Evolutionary conservation across 2,113 vertebrate genomes (phyloP).

Genomic region (Orycteropus afer): DNA sequence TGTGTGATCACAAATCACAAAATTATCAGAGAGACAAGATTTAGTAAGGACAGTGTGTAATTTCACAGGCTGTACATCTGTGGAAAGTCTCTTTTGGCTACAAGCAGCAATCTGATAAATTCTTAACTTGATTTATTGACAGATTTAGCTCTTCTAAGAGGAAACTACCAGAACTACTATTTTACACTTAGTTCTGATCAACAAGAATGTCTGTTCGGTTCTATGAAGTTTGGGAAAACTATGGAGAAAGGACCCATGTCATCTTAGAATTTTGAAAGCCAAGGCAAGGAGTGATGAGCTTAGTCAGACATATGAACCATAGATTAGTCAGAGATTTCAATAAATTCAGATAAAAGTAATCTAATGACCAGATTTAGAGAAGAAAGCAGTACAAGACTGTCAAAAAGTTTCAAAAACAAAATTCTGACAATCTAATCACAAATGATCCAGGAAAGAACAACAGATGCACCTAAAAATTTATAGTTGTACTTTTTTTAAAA

Average conservation of each 20-base stretch:
- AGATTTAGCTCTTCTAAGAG: neutral
- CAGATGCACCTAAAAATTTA: neutral
- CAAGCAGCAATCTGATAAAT: constrained; percentile 22
- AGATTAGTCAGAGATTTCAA: neutral
- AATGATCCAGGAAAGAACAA: neutral
- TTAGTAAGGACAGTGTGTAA: neutral
- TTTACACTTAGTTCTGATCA: neutral
- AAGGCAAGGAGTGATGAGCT: neutral
- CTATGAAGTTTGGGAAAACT: neutral
- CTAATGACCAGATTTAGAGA: neutral
- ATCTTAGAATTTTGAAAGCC: neutral
- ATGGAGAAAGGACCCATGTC: neutral
- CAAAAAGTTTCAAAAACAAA: neutral
- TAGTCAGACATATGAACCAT: neutral
- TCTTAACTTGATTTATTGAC: neutral
- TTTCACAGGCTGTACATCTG: neutral
- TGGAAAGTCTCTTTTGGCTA: constrained; percentile 27
- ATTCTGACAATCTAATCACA: neutral
- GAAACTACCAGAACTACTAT: neutral
- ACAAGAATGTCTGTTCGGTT: neutral
- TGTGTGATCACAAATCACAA: constrained; percentile 47
- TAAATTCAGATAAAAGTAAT: neutral
- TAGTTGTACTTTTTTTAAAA: neutral
- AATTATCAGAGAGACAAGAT: constrained; percentile 17
- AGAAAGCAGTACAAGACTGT: neutral